Percentiles rank a stretch among this genome's conserved stretches.
phyloP scores from a whole-genome alignment of 2,797 vertebrate genomes.

The Spondyliosoma cantharus region DNA sequence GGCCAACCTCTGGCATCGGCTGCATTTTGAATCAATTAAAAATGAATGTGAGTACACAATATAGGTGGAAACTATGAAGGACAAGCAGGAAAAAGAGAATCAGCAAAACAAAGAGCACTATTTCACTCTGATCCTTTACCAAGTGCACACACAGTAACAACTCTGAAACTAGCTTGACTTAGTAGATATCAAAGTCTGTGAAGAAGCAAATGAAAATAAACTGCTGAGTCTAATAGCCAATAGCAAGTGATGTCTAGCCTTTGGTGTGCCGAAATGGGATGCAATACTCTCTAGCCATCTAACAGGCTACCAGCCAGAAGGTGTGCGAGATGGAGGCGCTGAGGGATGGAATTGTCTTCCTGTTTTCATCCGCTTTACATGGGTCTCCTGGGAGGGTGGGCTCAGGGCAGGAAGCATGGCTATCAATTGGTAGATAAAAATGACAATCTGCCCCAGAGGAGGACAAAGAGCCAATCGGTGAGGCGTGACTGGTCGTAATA shows the following conservation, averaged over 20 bases:
- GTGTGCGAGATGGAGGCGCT: conserved; percentile 73
- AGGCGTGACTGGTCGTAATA: conserved; percentile 80
- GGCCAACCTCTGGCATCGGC: neutral
- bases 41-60: neutral
- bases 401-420: conserved; percentile 74
- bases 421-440: conserved; percentile 85
- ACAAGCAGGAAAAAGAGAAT: neutral
- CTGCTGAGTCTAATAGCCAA: conserved; percentile 41
- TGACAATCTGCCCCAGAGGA: conserved; percentile 81
- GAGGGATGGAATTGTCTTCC: conserved; percentile 82
- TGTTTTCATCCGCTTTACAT: conserved; percentile 81
- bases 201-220: conserved; percentile 44
- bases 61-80: neutral
- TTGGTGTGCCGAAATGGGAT: conserved; percentile 53
- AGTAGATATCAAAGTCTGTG: conserved; percentile 4
- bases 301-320: conserved; percentile 60
- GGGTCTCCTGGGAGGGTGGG: conserved; percentile 80
- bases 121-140: neutral
- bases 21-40: conserved; percentile 1
- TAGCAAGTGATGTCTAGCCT: conserved; percentile 39
- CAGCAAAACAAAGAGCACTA: neutral
- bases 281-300: conserved; percentile 37
- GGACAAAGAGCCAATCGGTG: conserved; percentile 80
- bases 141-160: neutral
- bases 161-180: conserved; percentile 6